Evolutionary conservation across 2,113 vertebrate genomes (phyloP), one percentile per base, ranked within the genome.

Genomic region (Chaetops frenatus): DNA sequence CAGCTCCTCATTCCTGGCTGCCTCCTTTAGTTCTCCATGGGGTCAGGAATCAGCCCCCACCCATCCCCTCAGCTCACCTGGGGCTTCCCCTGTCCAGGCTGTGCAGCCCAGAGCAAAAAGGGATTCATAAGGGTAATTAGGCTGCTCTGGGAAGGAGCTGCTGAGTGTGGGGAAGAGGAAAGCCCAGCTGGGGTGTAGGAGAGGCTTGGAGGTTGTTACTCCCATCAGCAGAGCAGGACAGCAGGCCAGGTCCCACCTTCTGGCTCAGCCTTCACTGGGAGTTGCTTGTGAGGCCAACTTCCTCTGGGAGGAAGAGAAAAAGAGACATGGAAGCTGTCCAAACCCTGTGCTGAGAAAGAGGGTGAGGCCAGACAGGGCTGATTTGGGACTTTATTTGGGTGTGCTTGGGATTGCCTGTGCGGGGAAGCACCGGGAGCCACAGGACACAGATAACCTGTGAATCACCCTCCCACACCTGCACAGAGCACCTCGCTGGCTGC

Each of bases 361-460:
- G 94, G 95, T 80, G 92, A 90, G 90, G 95, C 95, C 81, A 93
- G 95, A 90, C 95, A 23, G 92, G 92, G 29, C 35, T 70, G 94
- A 36, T 92, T 82, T 17, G 94, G 96, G 90, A 76, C 79, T 95
- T 93, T 82, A 65, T 92, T 95, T 88, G 92, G 90, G 78, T 94
- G 94, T 95, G 82, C 82, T 80, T 72, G 92, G 85, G 76, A 24
- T 21, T 57, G 90, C 90, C 40, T 17, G 53, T 8, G 65, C 16
- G 33, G 88, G 90, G 95, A 94, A 93, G 95, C 95, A 71, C 85
- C 7, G 2, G 67, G 66, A 89, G 95, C 73, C 2, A 1, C 56
- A 40, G 94, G 80, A 64, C 29, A 81, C 33, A 69, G 92, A 80
- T 85, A 86, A 90, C n/a, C 90, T 2, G 74, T 50, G 95, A 86